Conservation (phyloP, 2,888 invertebrate genomes). For the Pandemis corylana region DNA sequence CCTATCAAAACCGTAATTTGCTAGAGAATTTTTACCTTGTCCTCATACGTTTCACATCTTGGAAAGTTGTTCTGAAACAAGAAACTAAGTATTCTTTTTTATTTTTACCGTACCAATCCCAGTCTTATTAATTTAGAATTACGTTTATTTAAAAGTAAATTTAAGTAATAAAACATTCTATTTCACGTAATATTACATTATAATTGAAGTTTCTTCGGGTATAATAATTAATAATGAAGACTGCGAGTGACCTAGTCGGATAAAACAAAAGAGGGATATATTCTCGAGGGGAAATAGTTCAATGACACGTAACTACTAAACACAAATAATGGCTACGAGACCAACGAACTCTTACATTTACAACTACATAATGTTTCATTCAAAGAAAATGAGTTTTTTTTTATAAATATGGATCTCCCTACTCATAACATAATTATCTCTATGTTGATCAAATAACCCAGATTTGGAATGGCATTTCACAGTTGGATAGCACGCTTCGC, state of each 20-base stretch:
- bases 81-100: too few relatives aligned
- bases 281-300: background rate
- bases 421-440: background rate
- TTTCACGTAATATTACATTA: too few relatives aligned
- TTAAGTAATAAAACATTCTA: too few relatives aligned
- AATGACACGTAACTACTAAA: constrained; percentile 1
- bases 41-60: too few relatives aligned
- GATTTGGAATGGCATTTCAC: constrained; percentile 7
- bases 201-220: background rate
- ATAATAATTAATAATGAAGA: background rate
- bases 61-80: too few relatives aligned
- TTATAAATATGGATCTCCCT: background rate
- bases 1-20: too few relatives aligned
- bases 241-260: background rate
- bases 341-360: background rate
- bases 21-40: too few relatives aligned
- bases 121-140: too few relatives aligned
- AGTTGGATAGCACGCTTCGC: background rate
- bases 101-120: too few relatives aligned
- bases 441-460: background rate
- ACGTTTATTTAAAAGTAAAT: too few relatives aligned
- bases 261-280: constrained; percentile 1
- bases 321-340: background rate
- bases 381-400: background rate
- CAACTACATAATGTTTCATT: background rate